Base-by-base conservation (phyloP, 2,797 vertebrate genomes). In the Nothura maculosa region DNA sequence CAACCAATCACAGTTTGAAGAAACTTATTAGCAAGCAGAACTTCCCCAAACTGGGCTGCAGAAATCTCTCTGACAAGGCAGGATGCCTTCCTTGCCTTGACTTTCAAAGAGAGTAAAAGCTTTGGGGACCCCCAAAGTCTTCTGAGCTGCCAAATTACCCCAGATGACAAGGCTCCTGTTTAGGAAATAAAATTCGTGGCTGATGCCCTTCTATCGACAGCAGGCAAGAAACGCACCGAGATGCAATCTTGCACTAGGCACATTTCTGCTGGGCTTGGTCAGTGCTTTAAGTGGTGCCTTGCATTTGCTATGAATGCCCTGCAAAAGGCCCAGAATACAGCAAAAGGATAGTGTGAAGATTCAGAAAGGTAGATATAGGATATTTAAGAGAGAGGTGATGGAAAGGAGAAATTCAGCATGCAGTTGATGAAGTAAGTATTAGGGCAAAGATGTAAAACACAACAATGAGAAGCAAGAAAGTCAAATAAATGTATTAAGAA, bases 21-120 rank as follows among this genome's bases (percentile, higher is more conserved):
- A 93, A 73, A 40, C 67, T 93, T 96, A 94, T 93, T 87, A 93
- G 87, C 88, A 92, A 95, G 88, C 89, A 94, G 93, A 72, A 92
- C 60, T 96, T 94, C 90, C 92, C 80, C 82, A 6, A 80, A 93
- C 88, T 95, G 94, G 90, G 87, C 75, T 93, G 89, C 94, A 95
- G 92, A 94, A 93, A 92, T 30, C 73, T 62, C 87, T 90, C 60
- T 45, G 30, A 85, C 70, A 0, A 95, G 87, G 94, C 93, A 95
- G 94, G 96, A 94, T 92, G 94, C 85, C 88, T 96, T 94, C 94
- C 91, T 83, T 87, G 79, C 73, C 82, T 84, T 89, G 77, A 88
- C 72, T 95, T 95, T 92, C 86, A 96, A 97, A 96, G 86, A 74
- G 14, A 93, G 66, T 30, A 86, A 82, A 87, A 84, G 81, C 83